Conservation (phyloP, 2,113 vertebrate genomes). For the Herpailurus yagouaroundi region DNA sequence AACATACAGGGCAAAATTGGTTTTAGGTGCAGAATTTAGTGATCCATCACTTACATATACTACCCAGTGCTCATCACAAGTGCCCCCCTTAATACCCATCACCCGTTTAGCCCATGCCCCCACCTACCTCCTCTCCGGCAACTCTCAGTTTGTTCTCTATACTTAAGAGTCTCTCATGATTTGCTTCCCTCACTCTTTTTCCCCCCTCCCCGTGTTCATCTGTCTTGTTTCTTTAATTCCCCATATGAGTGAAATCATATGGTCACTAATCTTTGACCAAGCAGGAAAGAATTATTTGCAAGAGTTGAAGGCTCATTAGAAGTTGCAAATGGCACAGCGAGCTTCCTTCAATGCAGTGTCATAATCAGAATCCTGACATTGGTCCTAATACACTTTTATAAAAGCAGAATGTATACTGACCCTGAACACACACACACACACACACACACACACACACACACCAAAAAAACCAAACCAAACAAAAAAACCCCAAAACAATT, state of each 20-base stretch:
- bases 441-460: too few relatives aligned
- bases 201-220: background rate
- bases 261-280: background rate
- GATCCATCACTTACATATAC: background rate
- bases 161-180: background rate
- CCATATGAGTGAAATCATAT: background rate
- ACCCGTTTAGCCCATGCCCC: background rate
- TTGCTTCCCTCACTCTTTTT: background rate
- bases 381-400: background rate
- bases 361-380: background rate
- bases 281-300: background rate
- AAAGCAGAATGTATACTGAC: background rate
- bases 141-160: background rate
- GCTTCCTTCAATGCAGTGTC: background rate
- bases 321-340: background rate
- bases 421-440: too few relatives aligned
- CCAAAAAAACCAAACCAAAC: too few relatives aligned
- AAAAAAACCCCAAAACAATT: background rate
- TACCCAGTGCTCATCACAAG: background rate
- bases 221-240: background rate
- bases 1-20: background rate
- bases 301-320: background rate
- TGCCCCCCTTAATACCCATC: background rate
- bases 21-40: background rate
- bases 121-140: background rate